Percentiles rank a stretch among this genome's conserved stretches.
Conservation (phyloP, 2,888 invertebrate genomes). For the Salticus scenicus region DNA sequence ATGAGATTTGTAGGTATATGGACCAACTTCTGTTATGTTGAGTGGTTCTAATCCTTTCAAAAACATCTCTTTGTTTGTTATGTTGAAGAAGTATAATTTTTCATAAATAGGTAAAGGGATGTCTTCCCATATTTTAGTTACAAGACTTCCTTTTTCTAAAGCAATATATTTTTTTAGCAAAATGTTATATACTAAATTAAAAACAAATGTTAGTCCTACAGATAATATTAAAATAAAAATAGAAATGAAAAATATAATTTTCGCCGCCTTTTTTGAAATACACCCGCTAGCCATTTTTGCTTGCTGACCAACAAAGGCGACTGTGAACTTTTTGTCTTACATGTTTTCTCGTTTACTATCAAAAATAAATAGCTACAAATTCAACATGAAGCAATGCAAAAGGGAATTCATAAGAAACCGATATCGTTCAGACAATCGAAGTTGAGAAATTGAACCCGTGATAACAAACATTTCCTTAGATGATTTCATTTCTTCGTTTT, state of each 20-base stretch:
- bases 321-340: too few relatives aligned
- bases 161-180: constrained; percentile 35
- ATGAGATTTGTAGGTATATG: constrained; percentile 60
- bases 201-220: neutral
- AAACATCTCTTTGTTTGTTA: constrained; percentile 61
- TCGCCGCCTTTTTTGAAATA: constrained; percentile 26
- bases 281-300: constrained; percentile 13
- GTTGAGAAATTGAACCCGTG: too few relatives aligned
- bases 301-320: too few relatives aligned
- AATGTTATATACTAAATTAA: constrained; percentile 33
- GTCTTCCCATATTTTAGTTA: constrained; percentile 63
- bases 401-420: too few relatives aligned
- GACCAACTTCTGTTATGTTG: constrained; percentile 65
- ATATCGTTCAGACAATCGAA: too few relatives aligned
- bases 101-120: constrained; percentile 69
- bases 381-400: too few relatives aligned
- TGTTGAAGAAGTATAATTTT: constrained; percentile 68
- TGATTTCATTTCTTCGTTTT: too few relatives aligned
- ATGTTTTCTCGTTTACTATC: too few relatives aligned
- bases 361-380: too few relatives aligned
- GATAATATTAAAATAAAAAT: constrained; percentile 5
- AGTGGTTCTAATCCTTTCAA: constrained; percentile 30
- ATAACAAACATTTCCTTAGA: too few relatives aligned
- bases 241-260: constrained; percentile 15
- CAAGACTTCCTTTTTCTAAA: constrained; percentile 37